Evolutionary conservation across 2,888 invertebrate genomes (phyloP).

Genomic region (Erebia ligea): DNA sequence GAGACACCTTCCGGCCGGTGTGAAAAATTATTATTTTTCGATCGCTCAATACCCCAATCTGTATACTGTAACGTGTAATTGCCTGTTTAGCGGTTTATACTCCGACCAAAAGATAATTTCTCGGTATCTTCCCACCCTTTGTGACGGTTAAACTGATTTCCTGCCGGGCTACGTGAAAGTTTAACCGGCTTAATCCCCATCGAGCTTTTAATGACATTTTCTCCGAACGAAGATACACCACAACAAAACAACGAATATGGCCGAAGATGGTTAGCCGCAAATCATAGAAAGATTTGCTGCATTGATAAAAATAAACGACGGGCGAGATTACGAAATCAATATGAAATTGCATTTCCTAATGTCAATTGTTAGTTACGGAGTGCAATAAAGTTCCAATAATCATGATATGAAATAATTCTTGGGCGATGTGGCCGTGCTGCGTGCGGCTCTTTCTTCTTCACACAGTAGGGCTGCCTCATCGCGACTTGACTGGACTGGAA

Average conservation of each 20-base stretch:
- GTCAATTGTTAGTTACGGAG: conserved; percentile 84
- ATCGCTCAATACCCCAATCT: conserved; percentile 78
- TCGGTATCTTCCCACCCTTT: conserved; percentile 80
- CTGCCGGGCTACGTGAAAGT: conserved; percentile 79
- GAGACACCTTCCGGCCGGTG: conserved; percentile 80
- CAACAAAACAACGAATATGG: conserved; percentile 75
- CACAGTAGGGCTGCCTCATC: conserved; percentile 13
- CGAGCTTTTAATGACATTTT: conserved; percentile 81
- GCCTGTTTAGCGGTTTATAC: conserved; percentile 79
- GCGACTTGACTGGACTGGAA: too few species aligned
- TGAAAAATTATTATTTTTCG: conserved; percentile 77
- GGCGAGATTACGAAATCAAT: conserved; percentile 80
- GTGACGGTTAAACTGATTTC: conserved; percentile 78
- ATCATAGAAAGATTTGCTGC: conserved; percentile 82
- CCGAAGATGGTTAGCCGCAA: conserved; percentile 77
- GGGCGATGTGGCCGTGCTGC: conserved; percentile 68
- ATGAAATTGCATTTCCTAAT: conserved; percentile 84
- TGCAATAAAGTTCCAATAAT: conserved; percentile 84
- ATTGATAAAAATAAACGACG: conserved; percentile 81
- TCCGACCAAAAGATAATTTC: conserved; percentile 78
- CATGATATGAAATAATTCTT: conserved; percentile 82
- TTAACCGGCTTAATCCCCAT: conserved; percentile 78
- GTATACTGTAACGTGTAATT: conserved; percentile 82
- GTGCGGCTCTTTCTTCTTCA: conserved; percentile 53
- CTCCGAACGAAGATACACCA: conserved; percentile 65